Evolutionary conservation across 2,888 invertebrate species (phyloP), one percentile per base, ranked within the genome.

Genomic region (Leptopilina drosophilae): DNA sequence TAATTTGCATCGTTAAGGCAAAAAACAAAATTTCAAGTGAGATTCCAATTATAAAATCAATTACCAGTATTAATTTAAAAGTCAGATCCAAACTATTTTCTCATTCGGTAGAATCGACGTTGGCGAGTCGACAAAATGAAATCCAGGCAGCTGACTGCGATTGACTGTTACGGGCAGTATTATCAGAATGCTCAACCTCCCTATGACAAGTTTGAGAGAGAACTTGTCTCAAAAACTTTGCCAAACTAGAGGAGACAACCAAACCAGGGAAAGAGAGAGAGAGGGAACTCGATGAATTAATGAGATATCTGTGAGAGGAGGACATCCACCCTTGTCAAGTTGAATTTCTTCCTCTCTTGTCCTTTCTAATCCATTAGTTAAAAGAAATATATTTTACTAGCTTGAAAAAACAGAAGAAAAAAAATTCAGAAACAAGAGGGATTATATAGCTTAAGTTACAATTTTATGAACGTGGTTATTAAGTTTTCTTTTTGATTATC

Each of bases 231-330:
- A 81, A 81, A 73, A 75, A 83, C 76, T 80, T 80, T 79, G 78
- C 77, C 76, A 64, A 64, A 76, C 40, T 69, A 53, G 56, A 49
- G 49, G 49, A 49, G 12, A 12, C 11, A 33, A 49, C 49, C 42
- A 42, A 49, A 4, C 9, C 11, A 11, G 11, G 12, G 49, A 49
- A 12, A 11, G 49, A 49, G 49, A 67, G 67, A 67, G 46, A 49
- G 46, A 79, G 8, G 46, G 62, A 42, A 46, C 42, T 85, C 85
- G 83, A 87, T 86, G 87, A 88, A 88, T 88, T 88, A 88, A 88
- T 87, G 88, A 88, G 87, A 89, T 87, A 85, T 85, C 85, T 81
- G 81, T 81, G 81, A 9, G 49, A 49, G 42, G 49, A 80, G 82
- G 79, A 40, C 59, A 73, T 77, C 78, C 78, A 42, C 77, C 77